Percentiles rank a stretch among this genome's conserved stretches.
phyloP scores from a whole-genome alignment of 2,113 vertebrate species.

The Antechinus flavipes region DNA sequence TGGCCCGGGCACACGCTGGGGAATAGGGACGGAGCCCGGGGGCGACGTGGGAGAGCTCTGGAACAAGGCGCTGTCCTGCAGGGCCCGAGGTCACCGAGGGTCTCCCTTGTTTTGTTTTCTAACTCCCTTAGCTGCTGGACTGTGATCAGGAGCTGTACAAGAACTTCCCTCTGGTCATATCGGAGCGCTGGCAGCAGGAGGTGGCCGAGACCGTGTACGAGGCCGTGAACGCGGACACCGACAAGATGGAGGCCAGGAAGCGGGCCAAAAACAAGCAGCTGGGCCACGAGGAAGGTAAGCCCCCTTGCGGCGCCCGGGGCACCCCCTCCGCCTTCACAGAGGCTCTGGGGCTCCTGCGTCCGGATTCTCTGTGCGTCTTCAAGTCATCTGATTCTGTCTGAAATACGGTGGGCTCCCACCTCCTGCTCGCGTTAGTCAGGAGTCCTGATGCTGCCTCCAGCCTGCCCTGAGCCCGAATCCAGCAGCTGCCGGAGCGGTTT shows the following conservation, averaged over 20 bases:
- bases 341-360: background rate
- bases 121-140: constrained; percentile 90
- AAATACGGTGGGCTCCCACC: background rate
- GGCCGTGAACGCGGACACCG: constrained; percentile 95
- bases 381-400: background rate
- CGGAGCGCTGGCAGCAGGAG: constrained; percentile 99
- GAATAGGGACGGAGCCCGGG: no score
- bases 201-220: constrained; percentile 98
- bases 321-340: background rate
- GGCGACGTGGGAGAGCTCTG: no score
- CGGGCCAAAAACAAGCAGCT: constrained; percentile 98
- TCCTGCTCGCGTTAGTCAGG: no score
- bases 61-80: background rate
- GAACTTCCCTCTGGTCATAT: constrained; percentile 99
- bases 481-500: no score
- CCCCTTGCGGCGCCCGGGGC: accelerated
- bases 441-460: background rate
- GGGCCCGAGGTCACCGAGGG: background rate
- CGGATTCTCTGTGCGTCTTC: background rate
- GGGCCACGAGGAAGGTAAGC: constrained; percentile 97
- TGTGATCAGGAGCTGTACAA: constrained; percentile 99
- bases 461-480: background rate
- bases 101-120: constrained; percentile 51
- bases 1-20: background rate
- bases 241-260: constrained; percentile 96